Conservation (phyloP, 2,888 invertebrate species). For the Drosophila seclusa region DNA sequence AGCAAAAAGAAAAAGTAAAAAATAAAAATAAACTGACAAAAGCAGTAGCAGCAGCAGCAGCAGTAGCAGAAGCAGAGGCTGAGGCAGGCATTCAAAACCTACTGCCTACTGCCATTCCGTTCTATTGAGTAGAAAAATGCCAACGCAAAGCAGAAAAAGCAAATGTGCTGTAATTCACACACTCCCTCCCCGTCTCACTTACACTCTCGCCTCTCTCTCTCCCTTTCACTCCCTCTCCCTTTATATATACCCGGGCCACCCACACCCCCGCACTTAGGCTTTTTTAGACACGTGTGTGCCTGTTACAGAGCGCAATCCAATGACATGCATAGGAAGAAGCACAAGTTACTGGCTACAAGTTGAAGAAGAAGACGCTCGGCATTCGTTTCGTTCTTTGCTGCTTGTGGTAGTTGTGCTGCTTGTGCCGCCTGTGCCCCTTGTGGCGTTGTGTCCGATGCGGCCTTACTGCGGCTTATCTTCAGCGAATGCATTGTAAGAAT, state of each 20-base stretch:
- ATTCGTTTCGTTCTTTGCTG: conserved; percentile 16
- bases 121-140: conserved; percentile 72
- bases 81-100: conserved; percentile 42
- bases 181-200: conserved; percentile 3
- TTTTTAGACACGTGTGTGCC: conserved; percentile 5
- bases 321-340: conserved; percentile 25
- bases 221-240: not conserved
- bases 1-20: not conserved
- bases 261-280: not conserved
- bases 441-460: conserved; percentile 9
- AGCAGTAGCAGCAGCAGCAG: conserved; percentile 8
- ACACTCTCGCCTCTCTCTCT: not conserved
- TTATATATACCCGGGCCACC: not conserved
- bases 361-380: conserved; percentile 19
- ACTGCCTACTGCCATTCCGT: conserved; percentile 28
- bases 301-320: conserved; percentile 12
- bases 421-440: conserved; percentile 6
- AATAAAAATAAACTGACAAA: conserved; percentile 18
- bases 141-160: conserved; percentile 39
- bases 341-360: conserved; percentile 10
- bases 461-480: conserved; percentile 41
- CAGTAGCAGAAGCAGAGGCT: not conserved
- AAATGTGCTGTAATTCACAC: conserved; percentile 29
- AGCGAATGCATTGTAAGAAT: conserved; percentile 44
- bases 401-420: not conserved